Conservation (phyloP, 2,888 invertebrate genomes). For the Cosmia trapezina region DNA sequence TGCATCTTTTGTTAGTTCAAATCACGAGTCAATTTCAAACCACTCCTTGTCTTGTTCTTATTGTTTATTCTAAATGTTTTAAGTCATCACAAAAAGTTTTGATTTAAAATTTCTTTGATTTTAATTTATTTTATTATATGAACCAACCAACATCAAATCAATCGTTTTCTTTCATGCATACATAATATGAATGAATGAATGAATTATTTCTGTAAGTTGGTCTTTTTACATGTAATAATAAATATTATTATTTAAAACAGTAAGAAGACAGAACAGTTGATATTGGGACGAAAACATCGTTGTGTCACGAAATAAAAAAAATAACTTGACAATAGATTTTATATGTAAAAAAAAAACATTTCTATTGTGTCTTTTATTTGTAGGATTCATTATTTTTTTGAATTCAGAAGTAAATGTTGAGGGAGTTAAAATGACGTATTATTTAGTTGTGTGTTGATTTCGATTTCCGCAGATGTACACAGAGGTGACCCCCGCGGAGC, state of each 20-base stretch:
- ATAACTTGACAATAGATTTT: conserved; percentile 3
- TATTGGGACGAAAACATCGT: conserved; percentile 9
- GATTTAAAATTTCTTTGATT: conserved; percentile 27
- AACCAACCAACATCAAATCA: conserved; percentile 33
- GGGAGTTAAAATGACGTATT: conserved; percentile 15
- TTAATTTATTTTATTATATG: conserved; percentile 30
- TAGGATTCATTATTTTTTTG: background rate
- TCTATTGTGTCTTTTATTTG: conserved; percentile 9
- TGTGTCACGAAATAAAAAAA: background rate
- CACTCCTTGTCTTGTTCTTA: conserved; percentile 1
- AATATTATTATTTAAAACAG: conserved; percentile 8
- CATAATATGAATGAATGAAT: conserved; percentile 39
- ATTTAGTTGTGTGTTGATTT: conserved; percentile 60
- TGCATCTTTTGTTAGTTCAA: background rate
- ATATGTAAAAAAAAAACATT: background rate
- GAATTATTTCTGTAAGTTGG: conserved; percentile 43
- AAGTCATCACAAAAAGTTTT: conserved; percentile 3
- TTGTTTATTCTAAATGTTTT: conserved; percentile 13
- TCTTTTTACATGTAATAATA: conserved; percentile 4
- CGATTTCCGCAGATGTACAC: conserved; percentile 89
- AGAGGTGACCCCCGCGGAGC: conserved; percentile 83
- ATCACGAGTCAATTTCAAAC: background rate
- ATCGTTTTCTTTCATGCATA: conserved; percentile 49
- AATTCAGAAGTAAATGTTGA: background rate
- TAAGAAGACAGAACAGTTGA: conserved; percentile 15